A percentile compares a stretch with the other conserved stretches of the same genome.
Evolutionary conservation across 2,888 invertebrate species (phyloP).

Genomic region (Ernsta delagoae): DNA sequence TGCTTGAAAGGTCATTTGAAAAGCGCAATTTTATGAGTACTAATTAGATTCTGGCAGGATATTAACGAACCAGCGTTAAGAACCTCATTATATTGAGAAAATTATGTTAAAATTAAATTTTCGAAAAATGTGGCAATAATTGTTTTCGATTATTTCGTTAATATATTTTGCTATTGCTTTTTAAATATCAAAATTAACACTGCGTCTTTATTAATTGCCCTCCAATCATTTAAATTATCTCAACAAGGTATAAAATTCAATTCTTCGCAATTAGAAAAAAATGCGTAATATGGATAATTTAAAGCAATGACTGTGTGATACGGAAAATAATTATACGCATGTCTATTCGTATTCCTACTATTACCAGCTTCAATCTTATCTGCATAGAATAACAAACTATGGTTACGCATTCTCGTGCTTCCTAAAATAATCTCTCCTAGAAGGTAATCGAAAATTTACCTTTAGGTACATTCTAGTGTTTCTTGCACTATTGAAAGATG

Average conservation of each 20-base stretch:
- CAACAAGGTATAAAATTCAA: constrained; percentile 9
- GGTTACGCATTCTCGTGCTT: too few relatives aligned
- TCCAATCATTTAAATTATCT: background rate
- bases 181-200: background rate
- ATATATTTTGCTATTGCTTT: too few relatives aligned
- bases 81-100: too few relatives aligned
- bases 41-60: too few relatives aligned
- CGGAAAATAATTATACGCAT: constrained; percentile 23
- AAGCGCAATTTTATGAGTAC: too few relatives aligned
- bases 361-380: constrained; percentile 25
- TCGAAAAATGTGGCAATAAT: too few relatives aligned
- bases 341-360: constrained; percentile 8
- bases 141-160: background rate
- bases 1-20: background rate
- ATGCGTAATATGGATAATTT: constrained; percentile 27
- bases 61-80: too few relatives aligned
- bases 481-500: too few relatives aligned
- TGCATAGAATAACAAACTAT: constrained; percentile 7
- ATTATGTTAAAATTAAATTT: too few relatives aligned
- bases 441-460: too few relatives aligned
- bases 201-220: background rate
- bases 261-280: constrained; percentile 22
- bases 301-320: constrained; percentile 29
- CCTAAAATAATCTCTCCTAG: too few relatives aligned
- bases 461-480: too few relatives aligned